Percentiles rank a stretch among this genome's conserved stretches.
These are phyloP conservation scores for Enteromius anoplus DNA, from an alignment of 2,797 vertebrate species.

Conservation along the genomic window DNA sequence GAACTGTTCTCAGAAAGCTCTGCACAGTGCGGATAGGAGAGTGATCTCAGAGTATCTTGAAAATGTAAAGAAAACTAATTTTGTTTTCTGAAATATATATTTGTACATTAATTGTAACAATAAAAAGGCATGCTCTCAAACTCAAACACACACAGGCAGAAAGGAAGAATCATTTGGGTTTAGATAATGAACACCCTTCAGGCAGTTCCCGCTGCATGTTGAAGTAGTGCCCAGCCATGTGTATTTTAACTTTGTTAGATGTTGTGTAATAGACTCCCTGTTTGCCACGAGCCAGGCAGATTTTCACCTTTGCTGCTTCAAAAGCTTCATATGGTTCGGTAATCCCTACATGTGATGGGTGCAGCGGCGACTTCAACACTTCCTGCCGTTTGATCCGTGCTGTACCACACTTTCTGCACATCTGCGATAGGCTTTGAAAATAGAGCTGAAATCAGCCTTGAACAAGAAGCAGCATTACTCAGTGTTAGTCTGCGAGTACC, in stretches of 20 bases:
- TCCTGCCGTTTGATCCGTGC: slow-evolving; percentile 22
- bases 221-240: slow-evolving; percentile 35
- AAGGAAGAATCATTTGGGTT: neutral
- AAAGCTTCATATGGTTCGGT: slow-evolving; percentile 38
- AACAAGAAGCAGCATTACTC: neutral
- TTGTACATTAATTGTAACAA: neutral
- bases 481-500: neutral
- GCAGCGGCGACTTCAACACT: slow-evolving; percentile 19
- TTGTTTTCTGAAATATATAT: neutral
- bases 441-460: slow-evolving; percentile 23
- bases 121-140: neutral
- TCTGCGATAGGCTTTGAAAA: slow-evolving; percentile 26
- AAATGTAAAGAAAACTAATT: neutral
- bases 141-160: neutral
- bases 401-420: slow-evolving; percentile 3
- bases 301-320: slow-evolving; percentile 43
- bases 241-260: slow-evolving; percentile 42
- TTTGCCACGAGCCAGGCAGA: slow-evolving; percentile 27
- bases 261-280: slow-evolving; percentile 45
- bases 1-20: slow-evolving; percentile 38
- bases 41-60: slow-evolving; percentile 1
- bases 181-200: neutral
- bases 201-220: neutral
- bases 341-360: slow-evolving; percentile 39
- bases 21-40: neutral